phyloP scores from a whole-genome alignment of 2,888 invertebrate species.

The Chelonus formosanus region DNA sequence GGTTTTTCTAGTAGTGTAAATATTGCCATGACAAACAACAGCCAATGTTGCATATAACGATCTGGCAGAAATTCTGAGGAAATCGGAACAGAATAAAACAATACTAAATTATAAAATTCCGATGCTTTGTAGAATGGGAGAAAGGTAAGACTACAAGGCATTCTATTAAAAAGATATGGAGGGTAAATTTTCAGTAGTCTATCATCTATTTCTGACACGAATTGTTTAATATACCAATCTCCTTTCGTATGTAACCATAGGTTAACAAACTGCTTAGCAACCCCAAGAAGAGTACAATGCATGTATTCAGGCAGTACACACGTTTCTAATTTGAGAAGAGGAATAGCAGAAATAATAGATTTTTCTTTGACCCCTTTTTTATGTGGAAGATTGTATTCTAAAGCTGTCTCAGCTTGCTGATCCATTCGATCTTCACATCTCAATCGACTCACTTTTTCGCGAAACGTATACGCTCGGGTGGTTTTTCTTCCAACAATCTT shows the following conservation, averaged over 20 bases:
- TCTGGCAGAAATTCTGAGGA: constrained; percentile 35
- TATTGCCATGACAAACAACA: constrained; percentile 38
- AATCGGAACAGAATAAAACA: constrained; percentile 42
- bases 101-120: constrained; percentile 40
- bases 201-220: constrained; percentile 31
- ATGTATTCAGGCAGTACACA: constrained; percentile 38
- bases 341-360: constrained; percentile 26
- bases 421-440: not conserved
- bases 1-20: constrained; percentile 37
- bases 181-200: constrained; percentile 35
- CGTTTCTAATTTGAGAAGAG: constrained; percentile 31
- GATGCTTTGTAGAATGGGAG: constrained; percentile 39
- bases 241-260: constrained; percentile 29
- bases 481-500: not conserved
- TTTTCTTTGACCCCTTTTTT: not conserved
- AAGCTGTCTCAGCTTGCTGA: not conserved
- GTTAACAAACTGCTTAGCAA: constrained; percentile 31
- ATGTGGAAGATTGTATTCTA: not conserved
- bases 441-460: not conserved
- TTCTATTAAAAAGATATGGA: constrained; percentile 33
- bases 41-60: constrained; percentile 42
- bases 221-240: constrained; percentile 40
- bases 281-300: constrained; percentile 38
- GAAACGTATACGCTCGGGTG: not conserved
- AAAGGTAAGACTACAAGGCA: constrained; percentile 27